A percentile compares a stretch with the other conserved stretches of the same genome.
These are phyloP conservation scores for Tipula vernalis DNA, from an alignment of 2,888 invertebrate genomes.

Conservation along the genomic window DNA sequence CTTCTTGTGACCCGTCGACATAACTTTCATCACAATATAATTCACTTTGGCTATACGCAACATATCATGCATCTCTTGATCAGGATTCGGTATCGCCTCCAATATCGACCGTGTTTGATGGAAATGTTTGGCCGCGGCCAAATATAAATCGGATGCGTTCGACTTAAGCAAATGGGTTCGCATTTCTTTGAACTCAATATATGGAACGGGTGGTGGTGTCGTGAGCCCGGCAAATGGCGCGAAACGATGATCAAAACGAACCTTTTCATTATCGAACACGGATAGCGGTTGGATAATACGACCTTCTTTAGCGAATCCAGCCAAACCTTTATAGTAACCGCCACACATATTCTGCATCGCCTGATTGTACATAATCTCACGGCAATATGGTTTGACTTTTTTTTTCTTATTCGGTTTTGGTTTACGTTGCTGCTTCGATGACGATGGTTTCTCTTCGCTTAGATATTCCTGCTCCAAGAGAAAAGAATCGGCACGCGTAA, in stretches of 20 bases:
- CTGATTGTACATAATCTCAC: constrained; percentile 80
- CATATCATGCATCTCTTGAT: constrained; percentile 69
- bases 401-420: constrained; percentile 38
- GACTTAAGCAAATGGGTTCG: constrained; percentile 51
- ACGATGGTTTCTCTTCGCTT: constrained; percentile 29
- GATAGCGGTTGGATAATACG: constrained; percentile 74
- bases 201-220: constrained; percentile 84
- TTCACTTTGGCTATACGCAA: constrained; percentile 90
- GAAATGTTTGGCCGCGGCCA: constrained; percentile 81
- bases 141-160: constrained; percentile 50
- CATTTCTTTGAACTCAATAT: constrained; percentile 78
- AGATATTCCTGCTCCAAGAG: constrained; percentile 61
- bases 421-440: constrained; percentile 30
- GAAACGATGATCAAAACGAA: constrained; percentile 90
- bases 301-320: constrained; percentile 77
- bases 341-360: constrained; percentile 90
- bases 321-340: constrained; percentile 90
- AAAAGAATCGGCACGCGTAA: constrained; percentile 79
- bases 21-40: constrained; percentile 84
- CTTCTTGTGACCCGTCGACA: constrained; percentile 85
- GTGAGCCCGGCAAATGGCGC: constrained; percentile 75
- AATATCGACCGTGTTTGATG: constrained; percentile 78
- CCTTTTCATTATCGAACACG: constrained; percentile 86
- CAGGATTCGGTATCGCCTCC: constrained; percentile 69
- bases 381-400: constrained; percentile 61